Evolutionary conservation across 2,113 vertebrate species (phyloP).

Genomic region (Lampris incognitus): DNA sequence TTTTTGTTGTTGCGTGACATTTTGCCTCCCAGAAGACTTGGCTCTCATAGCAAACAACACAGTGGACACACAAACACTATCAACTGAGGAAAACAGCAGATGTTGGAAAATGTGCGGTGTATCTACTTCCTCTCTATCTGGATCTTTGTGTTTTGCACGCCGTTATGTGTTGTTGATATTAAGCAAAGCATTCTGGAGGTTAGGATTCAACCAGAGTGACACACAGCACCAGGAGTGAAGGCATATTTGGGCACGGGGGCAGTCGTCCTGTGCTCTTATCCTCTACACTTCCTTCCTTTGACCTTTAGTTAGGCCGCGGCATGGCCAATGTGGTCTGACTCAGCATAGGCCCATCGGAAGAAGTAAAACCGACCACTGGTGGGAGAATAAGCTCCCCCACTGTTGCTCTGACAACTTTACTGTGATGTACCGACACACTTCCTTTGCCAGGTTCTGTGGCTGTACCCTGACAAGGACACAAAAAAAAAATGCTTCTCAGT

Average conservation of each 20-base stretch:
- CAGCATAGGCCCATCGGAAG: conserved; percentile 53
- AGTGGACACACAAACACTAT: too few relatives aligned
- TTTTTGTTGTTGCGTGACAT: too few relatives aligned
- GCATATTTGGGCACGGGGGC: conserved; percentile 47
- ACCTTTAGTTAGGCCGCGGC: conserved; percentile 62
- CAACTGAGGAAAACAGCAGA: too few relatives aligned
- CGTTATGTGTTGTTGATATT: too few relatives aligned
- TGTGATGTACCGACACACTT: conserved; percentile 70
- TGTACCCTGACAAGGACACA: conserved; percentile 64
- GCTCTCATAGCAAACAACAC: too few relatives aligned
- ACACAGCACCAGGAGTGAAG: not conserved
- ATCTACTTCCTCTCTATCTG: too few relatives aligned
- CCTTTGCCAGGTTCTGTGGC: conserved; percentile 68
- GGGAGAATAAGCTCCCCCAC: conserved; percentile 69
- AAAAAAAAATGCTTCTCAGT: conserved; percentile 63
- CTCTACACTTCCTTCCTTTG: conserved; percentile 51
- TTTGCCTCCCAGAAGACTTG: too few relatives aligned
- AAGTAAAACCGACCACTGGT: conserved; percentile 71
- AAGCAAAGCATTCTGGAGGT: too few relatives aligned
- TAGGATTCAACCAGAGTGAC: too few relatives aligned
- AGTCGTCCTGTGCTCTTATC: conserved; percentile 60
- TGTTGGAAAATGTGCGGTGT: too few relatives aligned
- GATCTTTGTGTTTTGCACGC: too few relatives aligned
- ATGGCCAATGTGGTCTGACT: conserved; percentile 44
- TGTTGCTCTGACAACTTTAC: conserved; percentile 67